phyloP scores from a whole-genome alignment of 1,140 invertebrate species.

The Pseudomyrmex flavicornis region DNA sequence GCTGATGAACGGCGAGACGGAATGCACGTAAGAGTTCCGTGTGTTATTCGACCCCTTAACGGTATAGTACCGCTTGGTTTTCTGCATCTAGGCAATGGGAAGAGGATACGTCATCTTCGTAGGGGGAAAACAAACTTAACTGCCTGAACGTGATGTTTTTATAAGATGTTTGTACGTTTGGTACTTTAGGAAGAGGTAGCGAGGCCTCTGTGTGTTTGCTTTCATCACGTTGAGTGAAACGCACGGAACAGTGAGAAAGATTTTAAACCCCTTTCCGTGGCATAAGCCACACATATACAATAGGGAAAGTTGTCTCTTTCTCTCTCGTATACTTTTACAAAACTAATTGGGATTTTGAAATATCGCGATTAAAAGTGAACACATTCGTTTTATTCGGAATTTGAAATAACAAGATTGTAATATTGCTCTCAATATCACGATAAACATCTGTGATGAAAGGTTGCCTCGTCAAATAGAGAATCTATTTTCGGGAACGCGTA shows the following conservation, averaged over 20 bases:
- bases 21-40: slow-evolving; percentile 70
- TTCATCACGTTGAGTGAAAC: slow-evolving; percentile 26
- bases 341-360: no score
- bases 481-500: slow-evolving; percentile 42
- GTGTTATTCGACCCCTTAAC: slow-evolving; percentile 47
- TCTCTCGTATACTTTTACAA: no score
- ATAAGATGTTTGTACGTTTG: neutral
- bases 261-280: neutral
- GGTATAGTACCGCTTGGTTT: slow-evolving; percentile 61
- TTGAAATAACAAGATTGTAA: neutral
- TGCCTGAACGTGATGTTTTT: slow-evolving; percentile 24
- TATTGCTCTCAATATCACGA: neutral
- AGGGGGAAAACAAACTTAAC: neutral
- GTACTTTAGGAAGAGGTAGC: slow-evolving; percentile 1
- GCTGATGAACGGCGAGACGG: slow-evolving; percentile 68
- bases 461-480: neutral
- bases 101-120: slow-evolving; percentile 40
- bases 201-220: slow-evolving; percentile 1
- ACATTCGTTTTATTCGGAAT: no score
- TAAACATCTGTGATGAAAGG: neutral
- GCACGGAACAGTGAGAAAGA: slow-evolving; percentile 22
- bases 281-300: no score
- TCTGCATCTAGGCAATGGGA: slow-evolving; percentile 67
- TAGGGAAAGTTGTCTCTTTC: no score
- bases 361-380: no score